Percentiles rank a stretch among this genome's conserved stretches.
These are phyloP conservation scores for Agrypnia vestita DNA, from an alignment of 1,140 invertebrate species.

Conservation along the genomic window DNA sequence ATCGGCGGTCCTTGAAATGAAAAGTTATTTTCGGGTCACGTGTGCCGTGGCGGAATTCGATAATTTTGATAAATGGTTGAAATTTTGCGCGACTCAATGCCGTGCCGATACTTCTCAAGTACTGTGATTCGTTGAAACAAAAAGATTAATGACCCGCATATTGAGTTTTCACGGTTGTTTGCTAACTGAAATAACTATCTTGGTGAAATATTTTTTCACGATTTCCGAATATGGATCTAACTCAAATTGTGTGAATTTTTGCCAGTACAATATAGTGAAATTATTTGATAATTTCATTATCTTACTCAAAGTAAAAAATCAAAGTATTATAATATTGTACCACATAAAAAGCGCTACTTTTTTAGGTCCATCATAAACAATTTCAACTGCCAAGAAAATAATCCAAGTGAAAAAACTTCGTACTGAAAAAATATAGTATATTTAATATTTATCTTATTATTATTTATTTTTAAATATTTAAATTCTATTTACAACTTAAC, in stretches of 20 bases:
- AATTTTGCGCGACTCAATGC: slow-evolving; percentile 16
- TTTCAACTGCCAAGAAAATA: too few species aligned
- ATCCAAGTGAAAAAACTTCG: too few species aligned
- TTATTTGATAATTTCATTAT: too few species aligned
- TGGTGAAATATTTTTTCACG: background rate
- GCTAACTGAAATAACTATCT: background rate
- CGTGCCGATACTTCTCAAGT: slow-evolving; percentile 15
- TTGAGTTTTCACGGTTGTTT: background rate
- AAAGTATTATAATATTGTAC: too few species aligned
- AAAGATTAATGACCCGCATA: slow-evolving; percentile 17
- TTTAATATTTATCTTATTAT: too few species aligned
- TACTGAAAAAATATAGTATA: too few species aligned
- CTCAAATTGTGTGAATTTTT: background rate
- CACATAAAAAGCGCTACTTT: too few species aligned
- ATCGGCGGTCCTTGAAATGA: slow-evolving; percentile 1
- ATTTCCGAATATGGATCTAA: background rate
- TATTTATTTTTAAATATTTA: too few species aligned
- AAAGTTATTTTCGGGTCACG: background rate
- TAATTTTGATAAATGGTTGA: slow-evolving; percentile 21
- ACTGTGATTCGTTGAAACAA: background rate
- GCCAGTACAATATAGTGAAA: too few species aligned
- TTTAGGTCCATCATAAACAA: too few species aligned
- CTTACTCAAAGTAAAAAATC: too few species aligned
- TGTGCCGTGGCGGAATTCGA: background rate
- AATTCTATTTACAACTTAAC: too few species aligned